Evolutionary conservation across 2,113 vertebrate species (phyloP).

Genomic region (Nycticebus coucang): DNA sequence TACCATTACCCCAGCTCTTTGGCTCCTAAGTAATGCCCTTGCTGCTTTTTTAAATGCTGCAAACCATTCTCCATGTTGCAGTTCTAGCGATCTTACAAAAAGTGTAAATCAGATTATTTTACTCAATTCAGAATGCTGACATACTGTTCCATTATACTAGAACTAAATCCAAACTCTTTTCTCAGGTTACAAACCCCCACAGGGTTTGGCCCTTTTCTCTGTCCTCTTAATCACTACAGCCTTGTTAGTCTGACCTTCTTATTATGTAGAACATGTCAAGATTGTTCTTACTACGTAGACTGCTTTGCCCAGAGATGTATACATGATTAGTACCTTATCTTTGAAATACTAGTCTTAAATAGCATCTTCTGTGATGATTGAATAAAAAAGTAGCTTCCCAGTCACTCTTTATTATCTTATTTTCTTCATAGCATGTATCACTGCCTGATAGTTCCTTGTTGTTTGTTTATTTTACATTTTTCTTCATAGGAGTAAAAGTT

Average conservation of each 20-base stretch:
- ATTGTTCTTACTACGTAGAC: not conserved
- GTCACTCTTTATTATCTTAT: not conserved
- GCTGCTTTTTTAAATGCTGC: not conserved
- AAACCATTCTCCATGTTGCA: not conserved
- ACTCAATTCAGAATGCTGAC: not conserved
- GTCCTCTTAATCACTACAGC: not conserved
- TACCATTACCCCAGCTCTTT: not conserved
- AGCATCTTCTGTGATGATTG: not conserved
- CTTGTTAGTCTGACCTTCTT: not conserved
- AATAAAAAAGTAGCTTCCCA: slow-evolving; percentile 24
- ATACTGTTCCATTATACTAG: not conserved
- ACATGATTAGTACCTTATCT: not conserved
- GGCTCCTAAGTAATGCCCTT: not conserved
- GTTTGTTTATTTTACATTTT: not conserved
- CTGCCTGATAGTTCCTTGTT: not conserved
- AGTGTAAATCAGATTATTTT: not conserved
- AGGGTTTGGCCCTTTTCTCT: not conserved
- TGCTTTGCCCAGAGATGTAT: not conserved
- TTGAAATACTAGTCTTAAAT: slow-evolving; percentile 17
- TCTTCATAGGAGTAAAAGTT: slow-evolving; percentile 10
- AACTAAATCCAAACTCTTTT: not conserved
- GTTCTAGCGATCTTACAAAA: not conserved
- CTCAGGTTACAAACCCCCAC: not conserved
- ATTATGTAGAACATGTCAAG: not conserved
- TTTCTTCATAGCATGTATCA: not conserved